phyloP scores from a whole-genome alignment of 2,113 vertebrate genomes.

The Malurus elegans region DNA sequence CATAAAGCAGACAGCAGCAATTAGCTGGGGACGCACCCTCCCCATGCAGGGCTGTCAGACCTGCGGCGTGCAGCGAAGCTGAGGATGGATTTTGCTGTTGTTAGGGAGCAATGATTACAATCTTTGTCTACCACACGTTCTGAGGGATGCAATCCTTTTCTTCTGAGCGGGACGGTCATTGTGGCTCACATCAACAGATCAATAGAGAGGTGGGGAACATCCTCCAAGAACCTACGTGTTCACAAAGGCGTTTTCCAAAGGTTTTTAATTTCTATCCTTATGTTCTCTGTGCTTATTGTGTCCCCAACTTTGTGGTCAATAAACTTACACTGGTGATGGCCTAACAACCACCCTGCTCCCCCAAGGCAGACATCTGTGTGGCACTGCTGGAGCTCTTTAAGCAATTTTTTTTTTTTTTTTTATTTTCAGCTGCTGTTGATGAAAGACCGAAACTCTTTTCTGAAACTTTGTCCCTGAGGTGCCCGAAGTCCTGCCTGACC shows the following conservation, averaged over 20 bases:
- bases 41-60: background rate
- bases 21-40: background rate
- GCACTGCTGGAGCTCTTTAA: background rate
- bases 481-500: background rate
- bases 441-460: background rate
- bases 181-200: constrained; percentile 12
- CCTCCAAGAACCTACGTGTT: background rate
- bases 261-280: background rate
- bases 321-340: background rate
- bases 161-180: background rate
- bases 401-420: background rate
- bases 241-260: background rate
- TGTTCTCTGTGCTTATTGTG: background rate
- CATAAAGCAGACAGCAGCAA: background rate
- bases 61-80: accelerated
- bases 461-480: constrained; percentile 5
- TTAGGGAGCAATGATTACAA: background rate
- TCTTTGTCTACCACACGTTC: background rate
- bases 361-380: background rate
- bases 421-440: background rate
- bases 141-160: background rate
- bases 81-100: background rate
- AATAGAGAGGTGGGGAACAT: constrained; percentile 27
- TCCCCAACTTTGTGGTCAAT: constrained; percentile 12
- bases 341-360: background rate